Evolutionary conservation across 2,888 invertebrate genomes (phyloP).

Genomic region (Sceliomorpha sp.): DNA sequence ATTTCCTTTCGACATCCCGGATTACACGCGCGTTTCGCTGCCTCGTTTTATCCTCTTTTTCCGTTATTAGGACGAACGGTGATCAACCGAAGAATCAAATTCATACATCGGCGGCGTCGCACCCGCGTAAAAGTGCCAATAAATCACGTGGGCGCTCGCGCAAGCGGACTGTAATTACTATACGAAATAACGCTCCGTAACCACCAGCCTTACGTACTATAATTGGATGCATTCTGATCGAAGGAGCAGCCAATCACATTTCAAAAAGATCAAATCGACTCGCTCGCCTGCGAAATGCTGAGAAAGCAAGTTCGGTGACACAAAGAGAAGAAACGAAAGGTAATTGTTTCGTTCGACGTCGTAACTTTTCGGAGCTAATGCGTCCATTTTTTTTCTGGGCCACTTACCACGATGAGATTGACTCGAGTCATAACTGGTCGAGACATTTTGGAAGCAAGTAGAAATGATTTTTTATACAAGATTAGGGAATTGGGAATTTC

Average conservation of each 20-base stretch:
- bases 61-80: slow-evolving; percentile 25
- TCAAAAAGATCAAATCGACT: slow-evolving; percentile 45
- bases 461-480: too few species aligned
- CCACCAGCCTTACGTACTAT: slow-evolving; percentile 45
- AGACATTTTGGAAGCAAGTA: too few species aligned
- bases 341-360: too few species aligned
- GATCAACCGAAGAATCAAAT: slow-evolving; percentile 41
- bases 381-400: too few species aligned
- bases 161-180: slow-evolving; percentile 49
- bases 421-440: too few species aligned
- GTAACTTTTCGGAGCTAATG: too few species aligned
- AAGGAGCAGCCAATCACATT: slow-evolving; percentile 35
- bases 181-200: slow-evolving; percentile 54
- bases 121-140: slow-evolving; percentile 52
- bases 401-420: too few species aligned
- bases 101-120: slow-evolving; percentile 45
- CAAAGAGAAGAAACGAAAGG: slow-evolving; percentile 22
- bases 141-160: slow-evolving; percentile 42
- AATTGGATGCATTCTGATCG: slow-evolving; percentile 41
- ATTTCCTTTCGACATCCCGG: slow-evolving; percentile 29
- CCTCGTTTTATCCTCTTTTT: slow-evolving; percentile 18
- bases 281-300: slow-evolving; percentile 3
- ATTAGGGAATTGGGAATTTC: too few species aligned
- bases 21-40: slow-evolving; percentile 13
- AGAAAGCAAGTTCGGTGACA: slow-evolving; percentile 28